phyloP scores from a whole-genome alignment of 2,113 vertebrate species.

The Lamprologus speciosus region DNA sequence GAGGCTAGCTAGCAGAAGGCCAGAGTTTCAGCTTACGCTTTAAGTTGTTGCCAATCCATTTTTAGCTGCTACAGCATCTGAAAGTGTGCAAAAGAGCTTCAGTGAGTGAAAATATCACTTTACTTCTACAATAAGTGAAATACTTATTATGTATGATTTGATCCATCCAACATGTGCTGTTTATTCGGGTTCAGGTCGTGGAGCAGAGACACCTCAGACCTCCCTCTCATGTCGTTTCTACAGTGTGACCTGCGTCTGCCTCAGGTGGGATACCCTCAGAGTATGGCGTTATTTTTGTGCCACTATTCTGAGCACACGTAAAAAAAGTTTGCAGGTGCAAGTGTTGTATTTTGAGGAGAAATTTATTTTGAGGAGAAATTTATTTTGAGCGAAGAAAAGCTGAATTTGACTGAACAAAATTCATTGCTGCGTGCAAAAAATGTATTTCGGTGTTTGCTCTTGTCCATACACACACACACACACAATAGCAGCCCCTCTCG shows the following conservation, averaged over 20 bases:
- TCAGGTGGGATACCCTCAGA: not conserved
- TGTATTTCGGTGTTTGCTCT: too few relatives aligned
- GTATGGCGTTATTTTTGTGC: not conserved
- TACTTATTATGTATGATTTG: not conserved
- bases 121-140: not conserved
- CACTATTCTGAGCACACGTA: not conserved
- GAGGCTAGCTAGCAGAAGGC: not conserved
- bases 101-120: not conserved
- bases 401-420: too few relatives aligned
- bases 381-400: too few relatives aligned
- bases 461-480: too few relatives aligned
- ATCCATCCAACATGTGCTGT: not conserved
- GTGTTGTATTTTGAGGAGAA: fast-evolving
- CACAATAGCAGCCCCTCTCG: too few relatives aligned
- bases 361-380: too few relatives aligned
- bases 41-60: not conserved
- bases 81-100: not conserved
- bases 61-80: not conserved
- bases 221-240: not conserved
- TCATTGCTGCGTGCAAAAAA: fast-evolving
- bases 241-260: not conserved
- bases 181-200: not conserved
- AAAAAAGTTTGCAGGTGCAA: too few relatives aligned
- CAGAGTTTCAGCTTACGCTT: not conserved
- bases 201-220: fast-evolving